A percentile compares a stretch with the other conserved stretches of the same genome.
Conservation (phyloP, 2,113 vertebrate genomes). For the Microtus ochrogaster region DNA sequence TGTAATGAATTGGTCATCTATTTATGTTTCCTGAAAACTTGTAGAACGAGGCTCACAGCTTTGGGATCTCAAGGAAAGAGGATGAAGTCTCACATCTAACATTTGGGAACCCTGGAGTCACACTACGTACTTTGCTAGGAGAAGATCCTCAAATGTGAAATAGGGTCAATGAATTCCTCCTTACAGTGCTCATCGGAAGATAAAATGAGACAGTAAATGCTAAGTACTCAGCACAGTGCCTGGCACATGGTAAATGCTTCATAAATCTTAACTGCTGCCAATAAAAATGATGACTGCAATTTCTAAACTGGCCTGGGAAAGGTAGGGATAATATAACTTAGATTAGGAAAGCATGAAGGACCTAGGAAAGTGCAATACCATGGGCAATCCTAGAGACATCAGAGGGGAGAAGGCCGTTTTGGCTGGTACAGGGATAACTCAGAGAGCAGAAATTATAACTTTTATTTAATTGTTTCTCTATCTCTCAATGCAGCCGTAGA, state of each 20-base stretch:
- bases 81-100: background rate
- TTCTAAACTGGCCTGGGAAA: conserved; percentile 47
- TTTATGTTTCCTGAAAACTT: background rate
- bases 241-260: conserved; percentile 67
- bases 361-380: background rate
- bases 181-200: background rate
- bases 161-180: conserved; percentile 27
- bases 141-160: conserved; percentile 39
- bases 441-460: background rate
- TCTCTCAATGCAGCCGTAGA: conserved; percentile 7
- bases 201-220: conserved; percentile 67
- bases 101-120: background rate
- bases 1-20: background rate
- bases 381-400: background rate
- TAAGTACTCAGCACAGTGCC: conserved; percentile 63
- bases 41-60: background rate
- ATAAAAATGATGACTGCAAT: conserved; percentile 60
- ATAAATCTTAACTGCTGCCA: conserved; percentile 63
- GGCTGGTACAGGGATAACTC: background rate
- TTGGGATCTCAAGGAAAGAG: background rate
- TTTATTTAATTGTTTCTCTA: background rate
- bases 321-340: background rate
- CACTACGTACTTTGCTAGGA: conserved; percentile 1
- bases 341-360: background rate
- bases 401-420: background rate